Conservation (phyloP, 2,797 vertebrate species). For the Discoglossus pictus region DNA sequence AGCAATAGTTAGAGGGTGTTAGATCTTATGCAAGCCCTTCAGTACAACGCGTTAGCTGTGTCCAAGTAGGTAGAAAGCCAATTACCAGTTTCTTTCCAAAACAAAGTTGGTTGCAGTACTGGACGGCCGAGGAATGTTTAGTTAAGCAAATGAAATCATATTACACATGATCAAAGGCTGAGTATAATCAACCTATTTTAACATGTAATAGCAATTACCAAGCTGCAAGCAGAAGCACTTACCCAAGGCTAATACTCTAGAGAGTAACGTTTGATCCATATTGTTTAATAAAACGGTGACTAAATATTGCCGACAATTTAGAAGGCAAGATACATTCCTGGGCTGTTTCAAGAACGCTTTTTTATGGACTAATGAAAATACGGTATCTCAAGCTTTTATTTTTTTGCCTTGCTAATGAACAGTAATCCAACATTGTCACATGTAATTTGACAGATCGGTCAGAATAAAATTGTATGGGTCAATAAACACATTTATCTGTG, state of each 20-base stretch:
- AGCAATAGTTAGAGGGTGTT: too few species aligned
- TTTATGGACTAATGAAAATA: slow-evolving; percentile 32
- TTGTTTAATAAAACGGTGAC: slow-evolving; percentile 41
- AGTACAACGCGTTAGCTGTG: slow-evolving; percentile 39
- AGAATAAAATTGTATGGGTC: slow-evolving; percentile 31
- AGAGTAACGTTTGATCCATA: slow-evolving; percentile 35
- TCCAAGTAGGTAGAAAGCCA: slow-evolving; percentile 30
- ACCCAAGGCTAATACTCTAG: slow-evolving; percentile 36
- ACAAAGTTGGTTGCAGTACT: slow-evolving; percentile 30
- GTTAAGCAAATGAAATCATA: slow-evolving; percentile 50
- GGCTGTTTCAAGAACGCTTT: slow-evolving; percentile 16
- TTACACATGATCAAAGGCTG: slow-evolving; percentile 49
- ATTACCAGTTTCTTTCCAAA: slow-evolving; percentile 45
- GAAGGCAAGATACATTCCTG: slow-evolving; percentile 30
- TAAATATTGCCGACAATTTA: slow-evolving; percentile 16
- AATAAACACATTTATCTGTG: slow-evolving; percentile 19
- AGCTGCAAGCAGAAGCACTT: slow-evolving; percentile 30
- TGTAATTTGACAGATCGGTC: slow-evolving; percentile 40
- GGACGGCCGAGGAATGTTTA: slow-evolving; percentile 41
- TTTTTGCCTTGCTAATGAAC: slow-evolving; percentile 28
- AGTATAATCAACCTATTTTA: slow-evolving; percentile 41
- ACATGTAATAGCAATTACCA: slow-evolving; percentile 42
- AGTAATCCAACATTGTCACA: slow-evolving; percentile 39
- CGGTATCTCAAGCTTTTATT: slow-evolving; percentile 7
- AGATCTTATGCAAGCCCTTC: too few species aligned